Evolutionary conservation across 2,888 invertebrate genomes (phyloP), one percentile per base, ranked within the genome.

Genomic region (Synanthedon tipuliformis): DNA sequence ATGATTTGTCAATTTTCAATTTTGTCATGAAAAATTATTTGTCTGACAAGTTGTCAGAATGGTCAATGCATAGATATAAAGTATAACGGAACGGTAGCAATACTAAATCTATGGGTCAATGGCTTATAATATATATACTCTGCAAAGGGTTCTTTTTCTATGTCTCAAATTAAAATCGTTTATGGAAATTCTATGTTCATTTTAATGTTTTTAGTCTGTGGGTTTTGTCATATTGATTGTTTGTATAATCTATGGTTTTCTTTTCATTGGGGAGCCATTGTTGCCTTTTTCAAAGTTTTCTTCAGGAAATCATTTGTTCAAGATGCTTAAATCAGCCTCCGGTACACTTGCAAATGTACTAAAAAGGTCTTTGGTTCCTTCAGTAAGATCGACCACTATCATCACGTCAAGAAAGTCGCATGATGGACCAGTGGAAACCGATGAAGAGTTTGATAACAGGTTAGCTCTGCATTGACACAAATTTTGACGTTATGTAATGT

Each of bases 381-480:
- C 78, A 1, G 69, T 71, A 34, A 81, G 78, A 66, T 73, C 73
- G 55, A 74, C 70, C 64, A 77, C 78, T 53, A 75, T 75, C 45
- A 61, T 75, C 48, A 66, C 79, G 15, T 69, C 74, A 52, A 73
- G 86, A 53, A 71, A 69, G 57, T 53, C 78, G 40, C 89, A 90
- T 63, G 88, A 75, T 10, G 87, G 81, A 11, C 75, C 88, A 48
- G 88, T 89, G 23, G 95, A 96, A 80, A 90, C 93, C 45, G 95
- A 95, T 59, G 95, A 94, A 69, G 93, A 95, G 71, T 96, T 96
- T 80, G 96, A 97, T 80, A 83, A 89, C 64, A 91, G 92, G 84
- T 89, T 84, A 85, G 80, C 59, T 59, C 15, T 52, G 41, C 34
- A 13, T 60, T 60, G 60, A 61, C 60, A 48, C 53, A 50, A 53